Evolutionary conservation across 2,797 vertebrate genomes (phyloP), one percentile per base, ranked within the genome.

Genomic region (Lacerta bilineata): DNA sequence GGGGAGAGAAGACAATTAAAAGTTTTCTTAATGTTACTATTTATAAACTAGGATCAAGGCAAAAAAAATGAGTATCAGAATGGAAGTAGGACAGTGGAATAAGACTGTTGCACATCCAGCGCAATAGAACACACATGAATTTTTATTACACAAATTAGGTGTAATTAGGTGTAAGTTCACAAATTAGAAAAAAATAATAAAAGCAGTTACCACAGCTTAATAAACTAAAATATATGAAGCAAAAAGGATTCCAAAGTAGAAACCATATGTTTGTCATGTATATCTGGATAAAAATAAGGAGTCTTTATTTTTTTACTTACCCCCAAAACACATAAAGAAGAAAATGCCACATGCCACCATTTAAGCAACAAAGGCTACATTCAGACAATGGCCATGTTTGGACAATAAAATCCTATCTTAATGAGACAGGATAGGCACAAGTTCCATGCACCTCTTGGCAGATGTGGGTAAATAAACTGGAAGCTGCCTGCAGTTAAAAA

Each of bases 221-320:
- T 55, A 11, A 86, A 3, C 87, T 88, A 15, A 5, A 85, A 76
- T 71, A 5, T 23, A 0, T 0, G n/a, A 43, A 46, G 79, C 72
- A 89, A 29, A 43, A 27, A 29, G 4, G 77, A 84, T 85, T 93
- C 43, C 1, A 2, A 90, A 91, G 91, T 91, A 94, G 91, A 94
- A 95, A 94, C 91, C 39, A 0, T 74, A 90, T 68, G 72, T 25
- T 33, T 85, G 77, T n/a, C 39, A 85, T 89, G 80, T 74, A 23
- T 94, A 89, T 88, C 46, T 2, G 0, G 0, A 36, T 61, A 80
- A 86, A 95, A 93, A 0, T 61, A 29, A 75, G 25, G 64, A 50
- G 81, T 87, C 95, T 94, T 94, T 93, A 93, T 91, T 55, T 88
- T 92, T 90, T 91, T 94, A 93, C 93, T 95, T 95, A 94, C 93